Evolutionary conservation across 2,888 invertebrate genomes (phyloP).

Genomic region (Sphaerophoria rueppellii): DNA sequence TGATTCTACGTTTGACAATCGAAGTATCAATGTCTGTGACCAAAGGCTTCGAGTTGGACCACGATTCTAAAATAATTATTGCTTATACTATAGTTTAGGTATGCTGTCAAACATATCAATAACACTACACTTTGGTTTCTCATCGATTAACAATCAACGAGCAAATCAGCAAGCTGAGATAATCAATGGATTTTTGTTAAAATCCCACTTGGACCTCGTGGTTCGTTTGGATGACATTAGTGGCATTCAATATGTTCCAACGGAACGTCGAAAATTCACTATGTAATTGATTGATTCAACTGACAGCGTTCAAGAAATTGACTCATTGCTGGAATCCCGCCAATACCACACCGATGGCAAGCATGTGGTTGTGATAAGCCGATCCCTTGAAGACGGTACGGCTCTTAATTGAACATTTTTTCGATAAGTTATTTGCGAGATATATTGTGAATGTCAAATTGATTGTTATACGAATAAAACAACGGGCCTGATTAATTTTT

Average conservation of each 20-base stretch:
- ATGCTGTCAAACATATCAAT: slow-evolving; percentile 31
- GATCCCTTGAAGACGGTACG: not conserved
- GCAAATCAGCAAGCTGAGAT: slow-evolving; percentile 34
- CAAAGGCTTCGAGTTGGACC: not conserved
- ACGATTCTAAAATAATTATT: not conserved
- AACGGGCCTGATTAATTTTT: slow-evolving; percentile 39
- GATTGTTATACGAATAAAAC: slow-evolving; percentile 28
- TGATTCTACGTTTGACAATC: not conserved
- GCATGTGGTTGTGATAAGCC: slow-evolving; percentile 43
- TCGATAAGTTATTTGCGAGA: slow-evolving; percentile 36
- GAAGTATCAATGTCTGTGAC: not conserved
- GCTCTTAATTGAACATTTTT: slow-evolving; percentile 23
- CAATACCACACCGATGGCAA: slow-evolving; percentile 49
- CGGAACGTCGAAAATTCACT: slow-evolving; percentile 20
- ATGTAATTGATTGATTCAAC: slow-evolving; percentile 46
- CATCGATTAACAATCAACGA: slow-evolving; percentile 16
- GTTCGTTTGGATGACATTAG: slow-evolving; percentile 44
- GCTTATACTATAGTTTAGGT: slow-evolving; percentile 15
- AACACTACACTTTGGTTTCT: slow-evolving; percentile 36
- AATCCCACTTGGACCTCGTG: not conserved
- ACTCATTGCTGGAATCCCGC: slow-evolving; percentile 12
- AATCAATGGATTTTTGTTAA: slow-evolving; percentile 45
- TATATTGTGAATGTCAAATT: slow-evolving; percentile 47
- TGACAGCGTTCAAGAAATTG: slow-evolving; percentile 6
- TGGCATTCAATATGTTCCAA: not conserved